Evolutionary conservation across 2,797 vertebrate species (phyloP), one percentile per base, ranked within the genome.

Genomic region (Syngnathus acus): DNA sequence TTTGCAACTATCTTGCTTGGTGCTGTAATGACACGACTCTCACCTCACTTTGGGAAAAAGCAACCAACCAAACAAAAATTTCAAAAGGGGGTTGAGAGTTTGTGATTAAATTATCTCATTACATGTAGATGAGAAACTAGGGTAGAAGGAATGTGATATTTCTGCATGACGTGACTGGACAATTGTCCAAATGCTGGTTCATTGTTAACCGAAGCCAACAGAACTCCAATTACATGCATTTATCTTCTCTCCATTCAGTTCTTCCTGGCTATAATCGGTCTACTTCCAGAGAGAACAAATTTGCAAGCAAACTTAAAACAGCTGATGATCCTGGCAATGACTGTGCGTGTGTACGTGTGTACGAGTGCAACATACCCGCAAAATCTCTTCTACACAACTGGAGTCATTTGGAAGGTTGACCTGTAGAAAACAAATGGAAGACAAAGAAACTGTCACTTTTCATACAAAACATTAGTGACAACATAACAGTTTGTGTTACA

Each of bases 381-480:
- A 84, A 89, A 98, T 98, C 90, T 98, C 96, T 84, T 98, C 96
- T 75, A 98, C 96, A 82, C 95, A 97, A 89, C 90, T 96, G 89
- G 95, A 93, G 80, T 98, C 95, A 79, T 90, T 97, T 79, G 95
- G 90, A 84, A 97, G 92, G 81, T 89, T 92, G 89, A 95, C 93
- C 96, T 98, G 82, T 43, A 83, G 73, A 76, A 76, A 68, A 76
- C 68, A 81, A 72, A 71, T 54, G 13, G 65, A 32, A 80, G 59
- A 68, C 51, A 81, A 60, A 71, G 48, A 78, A 65, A 65, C 19
- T 21, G 43, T 50, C 43, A 51, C 17, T 39, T n/a, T n/a, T 6
- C 26, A 62, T 47, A 47, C 42, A 43, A 62, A 16, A n/a, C 17
- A 60, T n/a, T 21, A 2, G 50, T 21, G 50, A 53, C 7, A 53